Conservation (phyloP, 2,797 vertebrate species). For the Catharus ustulatus region DNA sequence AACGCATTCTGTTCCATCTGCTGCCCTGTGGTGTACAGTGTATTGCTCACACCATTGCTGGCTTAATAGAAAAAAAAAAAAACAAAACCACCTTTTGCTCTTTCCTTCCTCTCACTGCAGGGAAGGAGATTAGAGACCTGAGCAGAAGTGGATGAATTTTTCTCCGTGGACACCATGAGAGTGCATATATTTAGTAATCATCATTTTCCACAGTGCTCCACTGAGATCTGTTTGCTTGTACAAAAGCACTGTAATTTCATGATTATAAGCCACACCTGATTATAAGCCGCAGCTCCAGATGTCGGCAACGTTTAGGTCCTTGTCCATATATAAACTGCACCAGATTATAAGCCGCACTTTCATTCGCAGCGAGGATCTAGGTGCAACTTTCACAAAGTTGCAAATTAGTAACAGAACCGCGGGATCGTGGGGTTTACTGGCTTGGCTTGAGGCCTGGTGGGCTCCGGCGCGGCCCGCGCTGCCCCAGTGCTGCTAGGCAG, state of each 20-base stretch:
- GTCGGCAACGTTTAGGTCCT: too few species aligned
- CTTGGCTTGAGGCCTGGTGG: too few species aligned
- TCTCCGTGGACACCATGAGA: not conserved
- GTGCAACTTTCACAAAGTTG: too few species aligned
- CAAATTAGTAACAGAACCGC: too few species aligned
- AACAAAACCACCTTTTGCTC: not conserved
- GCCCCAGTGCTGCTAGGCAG: too few species aligned
- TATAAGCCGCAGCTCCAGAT: too few species aligned
- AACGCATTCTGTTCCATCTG: not conserved
- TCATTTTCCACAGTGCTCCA: not conserved
- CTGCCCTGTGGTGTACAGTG: not conserved
- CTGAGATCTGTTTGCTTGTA: not conserved
- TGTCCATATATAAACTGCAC: too few species aligned
- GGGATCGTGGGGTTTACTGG: too few species aligned
- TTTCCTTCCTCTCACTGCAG: not conserved
- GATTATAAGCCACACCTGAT: too few species aligned
- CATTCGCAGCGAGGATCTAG: too few species aligned
- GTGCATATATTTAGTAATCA: not conserved
- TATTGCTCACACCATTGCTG: not conserved
- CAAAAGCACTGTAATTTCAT: not conserved
- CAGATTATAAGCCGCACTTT: too few species aligned
- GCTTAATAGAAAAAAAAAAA: not conserved
- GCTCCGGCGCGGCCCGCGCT: too few species aligned
- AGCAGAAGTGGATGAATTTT: not conserved
- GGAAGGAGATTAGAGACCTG: not conserved